phyloP scores from a whole-genome alignment of 2,113 vertebrate species.

The Zosterops lateralis region DNA sequence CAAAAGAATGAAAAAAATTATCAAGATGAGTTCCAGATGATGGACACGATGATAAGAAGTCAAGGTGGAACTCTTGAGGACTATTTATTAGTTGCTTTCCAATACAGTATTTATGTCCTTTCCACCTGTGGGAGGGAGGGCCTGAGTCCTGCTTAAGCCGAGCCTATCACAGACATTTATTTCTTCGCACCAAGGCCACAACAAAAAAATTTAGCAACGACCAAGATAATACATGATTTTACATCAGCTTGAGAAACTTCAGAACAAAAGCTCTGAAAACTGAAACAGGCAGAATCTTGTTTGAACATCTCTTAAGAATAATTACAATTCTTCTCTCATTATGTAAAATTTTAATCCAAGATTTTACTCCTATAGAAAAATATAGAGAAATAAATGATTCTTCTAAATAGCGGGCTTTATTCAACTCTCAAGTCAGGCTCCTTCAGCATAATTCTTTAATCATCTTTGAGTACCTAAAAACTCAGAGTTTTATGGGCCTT shows the following conservation, averaged over 20 bases:
- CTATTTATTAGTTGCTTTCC: not conserved
- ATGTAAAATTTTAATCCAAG: not conserved
- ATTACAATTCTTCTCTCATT: not conserved
- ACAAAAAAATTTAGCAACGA: not conserved
- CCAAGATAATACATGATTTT: not conserved
- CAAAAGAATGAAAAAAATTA: not conserved
- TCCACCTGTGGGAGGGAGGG: accelerated
- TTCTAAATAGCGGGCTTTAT: not conserved
- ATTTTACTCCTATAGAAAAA: not conserved
- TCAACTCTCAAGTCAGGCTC: not conserved
- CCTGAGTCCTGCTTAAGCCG: not conserved
- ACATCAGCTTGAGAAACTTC: not conserved
- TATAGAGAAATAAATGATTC: not conserved
- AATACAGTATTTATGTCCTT: not conserved
- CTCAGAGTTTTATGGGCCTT: not conserved
- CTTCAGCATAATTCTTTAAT: not conserved
- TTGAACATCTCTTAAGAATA: not conserved
- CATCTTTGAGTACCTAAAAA: not conserved
- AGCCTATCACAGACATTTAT: not conserved
- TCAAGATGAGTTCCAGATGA: accelerated
- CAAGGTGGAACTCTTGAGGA: not conserved
- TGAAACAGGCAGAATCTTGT: not conserved
- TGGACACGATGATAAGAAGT: not conserved
- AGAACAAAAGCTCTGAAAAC: not conserved
- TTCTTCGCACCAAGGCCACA: accelerated